These are phyloP conservation scores for Tetramorium simillimum DNA, from an alignment of 1,140 invertebrate genomes.

Conservation along the genomic window DNA sequence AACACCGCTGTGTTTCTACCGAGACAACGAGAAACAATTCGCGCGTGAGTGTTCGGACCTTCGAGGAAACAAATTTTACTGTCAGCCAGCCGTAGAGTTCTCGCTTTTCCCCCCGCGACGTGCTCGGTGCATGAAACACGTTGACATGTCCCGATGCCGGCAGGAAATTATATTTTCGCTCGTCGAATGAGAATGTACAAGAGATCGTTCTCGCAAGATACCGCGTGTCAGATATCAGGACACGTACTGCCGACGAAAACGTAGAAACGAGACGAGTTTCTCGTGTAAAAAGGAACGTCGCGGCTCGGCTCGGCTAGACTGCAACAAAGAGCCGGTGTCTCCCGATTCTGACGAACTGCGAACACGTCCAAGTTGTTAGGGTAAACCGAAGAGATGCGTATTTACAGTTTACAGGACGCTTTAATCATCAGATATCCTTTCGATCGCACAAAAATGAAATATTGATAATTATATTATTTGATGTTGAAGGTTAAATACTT, in stretches of 20 bases:
- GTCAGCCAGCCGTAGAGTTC: background rate
- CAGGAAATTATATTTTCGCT: slow-evolving; percentile 60
- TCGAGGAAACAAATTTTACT: slow-evolving; percentile 28
- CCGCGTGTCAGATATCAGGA: slow-evolving; percentile 32
- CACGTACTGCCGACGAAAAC: slow-evolving; percentile 7
- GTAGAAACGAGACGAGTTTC: background rate
- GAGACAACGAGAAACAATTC: slow-evolving; percentile 16
- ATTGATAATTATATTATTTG: background rate
- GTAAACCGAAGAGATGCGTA: background rate
- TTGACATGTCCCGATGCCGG: slow-evolving; percentile 20
- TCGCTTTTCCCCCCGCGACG: background rate
- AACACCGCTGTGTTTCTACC: background rate
- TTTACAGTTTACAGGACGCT: no score
- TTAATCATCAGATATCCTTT: no score
- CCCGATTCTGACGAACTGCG: background rate
- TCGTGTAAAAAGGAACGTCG: background rate
- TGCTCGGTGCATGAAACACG: slow-evolving; percentile 6
- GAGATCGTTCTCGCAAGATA: slow-evolving; percentile 23
- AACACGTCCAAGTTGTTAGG: background rate
- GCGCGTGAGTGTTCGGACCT: background rate
- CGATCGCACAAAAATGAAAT: background rate
- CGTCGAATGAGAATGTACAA: slow-evolving; percentile 50
- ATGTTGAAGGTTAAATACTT: background rate
- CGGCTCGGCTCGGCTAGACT: background rate
- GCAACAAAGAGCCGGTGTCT: background rate